phyloP scores from a whole-genome alignment of 2,113 vertebrate genomes.

The Scophthalmus maximus region DNA sequence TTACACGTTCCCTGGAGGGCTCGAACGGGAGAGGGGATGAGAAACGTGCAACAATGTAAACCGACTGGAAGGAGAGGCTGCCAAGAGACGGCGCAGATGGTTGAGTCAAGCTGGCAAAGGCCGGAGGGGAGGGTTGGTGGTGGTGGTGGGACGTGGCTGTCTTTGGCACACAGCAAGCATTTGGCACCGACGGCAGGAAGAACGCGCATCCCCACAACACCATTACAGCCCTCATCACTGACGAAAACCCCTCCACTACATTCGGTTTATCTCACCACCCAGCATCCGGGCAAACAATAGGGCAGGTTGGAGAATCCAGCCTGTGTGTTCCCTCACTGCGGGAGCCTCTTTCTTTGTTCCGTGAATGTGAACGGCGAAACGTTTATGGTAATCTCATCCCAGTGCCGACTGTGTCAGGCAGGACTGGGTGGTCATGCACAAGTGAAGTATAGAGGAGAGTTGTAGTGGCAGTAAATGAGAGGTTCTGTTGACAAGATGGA shows the following conservation, averaged over 20 bases:
- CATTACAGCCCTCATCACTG: conserved; percentile 22
- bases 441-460: conserved; percentile 26
- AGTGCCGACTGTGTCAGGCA: conserved; percentile 32
- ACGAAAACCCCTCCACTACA: conserved; percentile 20
- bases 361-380: conserved; percentile 35
- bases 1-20: conserved; percentile 54
- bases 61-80: conserved; percentile 63
- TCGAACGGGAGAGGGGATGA: conserved; percentile 35
- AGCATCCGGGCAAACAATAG: conserved; percentile 62
- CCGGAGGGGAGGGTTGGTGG: not conserved
- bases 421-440: conserved; percentile 41
- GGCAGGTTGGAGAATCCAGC: conserved; percentile 27
- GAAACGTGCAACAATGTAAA: conserved; percentile 59
- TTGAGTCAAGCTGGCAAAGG: conserved; percentile 61
- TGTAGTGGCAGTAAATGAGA: conserved; percentile 42
- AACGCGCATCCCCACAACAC: conserved; percentile 39
- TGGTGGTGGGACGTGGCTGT: conserved; percentile 35
- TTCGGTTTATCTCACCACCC: conserved; percentile 70
- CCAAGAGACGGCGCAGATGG: conserved; percentile 73
- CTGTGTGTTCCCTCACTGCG: conserved; percentile 15
- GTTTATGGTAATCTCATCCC: conserved; percentile 64
- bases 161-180: conserved; percentile 60
- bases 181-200: conserved; percentile 61
- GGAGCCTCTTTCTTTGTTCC: conserved; percentile 17
- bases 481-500: conserved; percentile 39